These are phyloP conservation scores for Drosophila azteca DNA, from an alignment of 1,140 invertebrate genomes.

Conservation along the genomic window DNA sequence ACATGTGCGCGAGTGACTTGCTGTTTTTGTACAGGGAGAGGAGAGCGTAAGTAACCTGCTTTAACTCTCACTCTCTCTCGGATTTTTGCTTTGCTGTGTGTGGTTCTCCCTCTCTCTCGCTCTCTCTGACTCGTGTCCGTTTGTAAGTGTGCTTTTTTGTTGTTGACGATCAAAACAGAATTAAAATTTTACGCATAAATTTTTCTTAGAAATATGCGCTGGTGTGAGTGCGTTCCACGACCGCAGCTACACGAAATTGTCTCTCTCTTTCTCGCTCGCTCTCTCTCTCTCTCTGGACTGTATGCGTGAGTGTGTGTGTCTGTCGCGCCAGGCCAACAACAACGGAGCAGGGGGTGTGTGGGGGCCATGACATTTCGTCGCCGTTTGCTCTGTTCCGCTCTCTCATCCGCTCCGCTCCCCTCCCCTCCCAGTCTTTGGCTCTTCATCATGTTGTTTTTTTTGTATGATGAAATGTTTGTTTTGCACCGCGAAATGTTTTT, in stretches of 20 bases:
- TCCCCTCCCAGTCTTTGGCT: slow-evolving; percentile 14
- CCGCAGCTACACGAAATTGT: slow-evolving; percentile 25
- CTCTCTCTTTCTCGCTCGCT: not conserved
- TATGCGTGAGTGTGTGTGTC: slow-evolving; percentile 38
- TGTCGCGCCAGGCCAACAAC: slow-evolving; percentile 59
- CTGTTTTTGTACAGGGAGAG: slow-evolving; percentile 51
- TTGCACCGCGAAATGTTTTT: slow-evolving; percentile 77
- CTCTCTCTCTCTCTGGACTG: slow-evolving; percentile 7
- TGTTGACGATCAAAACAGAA: slow-evolving; percentile 82
- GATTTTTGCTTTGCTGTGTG: slow-evolving; percentile 18
- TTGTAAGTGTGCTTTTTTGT: slow-evolving; percentile 59
- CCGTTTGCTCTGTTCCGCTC: slow-evolving; percentile 38
- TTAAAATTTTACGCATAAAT: slow-evolving; percentile 82
- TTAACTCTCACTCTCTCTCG: too few relatives aligned
- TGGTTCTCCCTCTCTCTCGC: slow-evolving; percentile 19
- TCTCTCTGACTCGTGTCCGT: slow-evolving; percentile 1
- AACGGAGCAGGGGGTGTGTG: slow-evolving; percentile 13
- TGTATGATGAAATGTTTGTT: slow-evolving; percentile 81
- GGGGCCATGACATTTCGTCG: slow-evolving; percentile 72
- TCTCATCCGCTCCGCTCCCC: not conserved
- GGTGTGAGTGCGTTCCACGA: slow-evolving; percentile 47
- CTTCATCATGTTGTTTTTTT: slow-evolving; percentile 39
- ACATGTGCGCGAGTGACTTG: slow-evolving; percentile 80
- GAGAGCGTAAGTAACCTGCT: too few relatives aligned
- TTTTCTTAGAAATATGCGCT: slow-evolving; percentile 73